Base-by-base conservation (phyloP, 2,113 vertebrate species). In the Lepus americanus region DNA sequence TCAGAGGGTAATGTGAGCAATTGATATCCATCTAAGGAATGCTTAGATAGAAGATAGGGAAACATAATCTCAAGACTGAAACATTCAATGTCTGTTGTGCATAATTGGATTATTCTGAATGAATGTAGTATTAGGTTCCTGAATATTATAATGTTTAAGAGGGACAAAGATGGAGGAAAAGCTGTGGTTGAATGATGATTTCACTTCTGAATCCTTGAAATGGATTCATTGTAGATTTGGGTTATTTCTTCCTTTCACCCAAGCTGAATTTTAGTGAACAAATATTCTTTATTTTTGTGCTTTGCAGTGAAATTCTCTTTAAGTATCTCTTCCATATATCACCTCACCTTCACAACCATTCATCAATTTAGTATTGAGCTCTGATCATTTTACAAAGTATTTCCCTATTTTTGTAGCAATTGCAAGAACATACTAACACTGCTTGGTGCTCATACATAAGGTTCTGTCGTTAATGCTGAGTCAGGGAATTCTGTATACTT, bases 181-280 rank as follows among this genome's bases (percentile, higher is more conserved):
- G 23, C 25, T 22, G 23, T n/a, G 16, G 16, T 31, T 44, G 25
- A 83, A 55, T 73, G 10, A 19, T 31, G 1, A 4, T 39, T 94
- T 87, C 51, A 31, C 6, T 44, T 92, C 5, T 61, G 12, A 73
- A 31, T 73, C 19, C 22, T 51, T 36, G 82, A 87, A 87, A 81
- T 92, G 36, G 59, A 10, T 84, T 10, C 14, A 27, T 83, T 92
- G 85, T 33, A 74, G 44, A 76, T 90, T 1, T 78, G 23, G 12
- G 23, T 49, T n/a, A 31, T 81, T 29, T 76, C 44, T 31, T 66
- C 51, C 31, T 90, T 36, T 86, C 59, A 64, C 51, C 80, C 19
- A 86, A 67, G 16, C 49, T 78, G 84, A 95, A 55, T 92, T 93
- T 84, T 81, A 87, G 82, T 82, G 64, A 77, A 49, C 78, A 69